These are phyloP conservation scores for Catocala sponsa DNA, from an alignment of 2,888 invertebrate genomes.

Conservation along the genomic window DNA sequence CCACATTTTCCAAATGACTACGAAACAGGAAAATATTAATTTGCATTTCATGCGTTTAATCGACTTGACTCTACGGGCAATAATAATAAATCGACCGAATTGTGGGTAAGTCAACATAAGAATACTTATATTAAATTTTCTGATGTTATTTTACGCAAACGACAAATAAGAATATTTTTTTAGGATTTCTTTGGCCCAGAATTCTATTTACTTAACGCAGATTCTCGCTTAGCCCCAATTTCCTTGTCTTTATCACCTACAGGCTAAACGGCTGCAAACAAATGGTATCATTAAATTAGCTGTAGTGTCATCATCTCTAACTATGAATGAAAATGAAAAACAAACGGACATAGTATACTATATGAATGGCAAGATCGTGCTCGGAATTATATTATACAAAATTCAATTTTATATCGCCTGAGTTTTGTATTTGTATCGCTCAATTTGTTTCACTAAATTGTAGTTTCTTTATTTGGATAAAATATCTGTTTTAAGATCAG, in stretches of 20 bases:
- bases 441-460: too few species aligned
- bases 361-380: not conserved
- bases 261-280: not conserved
- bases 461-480: too few species aligned
- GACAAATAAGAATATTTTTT: not conserved
- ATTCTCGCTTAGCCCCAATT: not conserved
- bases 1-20: too few species aligned
- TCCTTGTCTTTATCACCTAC: not conserved
- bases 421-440: too few species aligned
- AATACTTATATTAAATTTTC: not conserved
- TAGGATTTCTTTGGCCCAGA: not conserved
- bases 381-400: not conserved
- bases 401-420: too few species aligned
- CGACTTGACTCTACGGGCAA: too few species aligned
- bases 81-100: not conserved
- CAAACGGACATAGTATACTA: not conserved
- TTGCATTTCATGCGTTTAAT: too few species aligned
- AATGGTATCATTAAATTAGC: slow-evolving; percentile 2
- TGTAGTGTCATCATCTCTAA: not conserved
- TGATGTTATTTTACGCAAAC: not conserved
- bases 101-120: not conserved
- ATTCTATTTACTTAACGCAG: not conserved
- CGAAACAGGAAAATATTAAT: too few species aligned
- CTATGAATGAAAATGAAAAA: slow-evolving; percentile 3
- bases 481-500: too few species aligned